Conservation (phyloP, 2,888 invertebrate genomes). For the Drosophila tripunctata region DNA sequence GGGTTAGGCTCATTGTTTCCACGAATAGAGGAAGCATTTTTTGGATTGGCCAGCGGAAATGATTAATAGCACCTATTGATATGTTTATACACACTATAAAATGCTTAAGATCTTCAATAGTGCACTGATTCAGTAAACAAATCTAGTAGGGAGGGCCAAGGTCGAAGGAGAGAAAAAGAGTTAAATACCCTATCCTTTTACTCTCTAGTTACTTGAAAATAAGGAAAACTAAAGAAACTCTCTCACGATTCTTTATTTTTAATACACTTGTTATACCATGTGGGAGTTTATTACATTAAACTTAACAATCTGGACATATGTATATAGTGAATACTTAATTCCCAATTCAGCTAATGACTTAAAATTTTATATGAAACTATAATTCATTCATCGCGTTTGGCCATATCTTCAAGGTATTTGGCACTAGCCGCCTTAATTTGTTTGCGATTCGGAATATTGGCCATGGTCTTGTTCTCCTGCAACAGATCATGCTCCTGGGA, state of each 20-base stretch:
- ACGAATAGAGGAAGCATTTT: constrained; percentile 44
- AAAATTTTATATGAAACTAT: constrained; percentile 15
- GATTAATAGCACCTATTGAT: constrained; percentile 60
- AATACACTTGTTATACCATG: constrained; percentile 49
- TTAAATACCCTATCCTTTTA: too few species aligned
- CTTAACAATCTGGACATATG: constrained; percentile 3
- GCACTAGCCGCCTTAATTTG: constrained; percentile 81
- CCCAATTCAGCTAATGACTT: background rate
- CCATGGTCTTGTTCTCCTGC: constrained; percentile 63
- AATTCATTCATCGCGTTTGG: constrained; percentile 78
- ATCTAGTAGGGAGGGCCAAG: too few species aligned
- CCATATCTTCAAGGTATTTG: constrained; percentile 81
- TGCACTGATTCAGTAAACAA: background rate
- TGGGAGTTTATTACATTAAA: constrained; percentile 21
- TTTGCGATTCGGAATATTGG: constrained; percentile 79
- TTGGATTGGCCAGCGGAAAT: constrained; percentile 57
- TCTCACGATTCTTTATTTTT: constrained; percentile 64
- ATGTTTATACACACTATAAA: constrained; percentile 21
- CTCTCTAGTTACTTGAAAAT: too few species aligned
- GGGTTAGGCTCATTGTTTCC: constrained; percentile 7
- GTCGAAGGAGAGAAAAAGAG: too few species aligned
- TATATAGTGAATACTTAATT: background rate
- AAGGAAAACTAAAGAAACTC: too few species aligned
- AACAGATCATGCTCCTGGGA: constrained; percentile 58
- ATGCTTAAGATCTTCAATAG: background rate